A percentile compares a stretch with the other conserved stretches of the same genome.
These are phyloP conservation scores for Xenopus petersii DNA, from an alignment of 2,797 vertebrate species.

Conservation along the genomic window DNA sequence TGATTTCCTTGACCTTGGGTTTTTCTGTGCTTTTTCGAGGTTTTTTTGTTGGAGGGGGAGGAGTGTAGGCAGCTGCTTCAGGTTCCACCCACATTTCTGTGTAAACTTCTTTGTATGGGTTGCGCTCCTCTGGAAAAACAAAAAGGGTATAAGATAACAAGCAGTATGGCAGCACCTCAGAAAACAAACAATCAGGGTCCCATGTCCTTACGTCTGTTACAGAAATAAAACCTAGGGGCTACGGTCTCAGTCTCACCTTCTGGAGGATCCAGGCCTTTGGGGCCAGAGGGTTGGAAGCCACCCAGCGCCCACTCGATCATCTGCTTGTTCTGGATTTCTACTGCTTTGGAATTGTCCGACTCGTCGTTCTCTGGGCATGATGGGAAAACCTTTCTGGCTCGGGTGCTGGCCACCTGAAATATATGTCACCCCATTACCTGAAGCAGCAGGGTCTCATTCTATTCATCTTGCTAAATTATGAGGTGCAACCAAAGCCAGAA, in stretches of 20 bases:
- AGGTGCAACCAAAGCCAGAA: too few relatives aligned
- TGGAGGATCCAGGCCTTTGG: slow-evolving; percentile 89
- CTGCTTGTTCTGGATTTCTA: slow-evolving; percentile 94
- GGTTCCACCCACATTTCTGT: slow-evolving; percentile 94
- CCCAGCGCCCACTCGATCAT: slow-evolving; percentile 97
- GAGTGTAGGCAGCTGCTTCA: slow-evolving; percentile 86
- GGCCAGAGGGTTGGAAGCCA: slow-evolving; percentile 91
- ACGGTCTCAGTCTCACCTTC: slow-evolving; percentile 70
- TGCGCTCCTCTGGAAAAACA: slow-evolving; percentile 80
- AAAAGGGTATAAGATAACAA: too few relatives aligned
- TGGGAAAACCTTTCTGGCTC: slow-evolving; percentile 85
- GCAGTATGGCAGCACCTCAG: too few relatives aligned
- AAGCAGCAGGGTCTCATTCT: too few relatives aligned
- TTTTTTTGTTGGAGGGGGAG: slow-evolving; percentile 87
- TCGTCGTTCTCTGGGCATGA: slow-evolving; percentile 83
- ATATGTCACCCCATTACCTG: background rate
- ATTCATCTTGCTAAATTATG: too few relatives aligned
- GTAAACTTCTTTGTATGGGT: slow-evolving; percentile 95
- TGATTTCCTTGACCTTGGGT: slow-evolving; percentile 90
- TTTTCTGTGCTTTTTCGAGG: slow-evolving; percentile 89
- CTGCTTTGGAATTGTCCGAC: slow-evolving; percentile 87
- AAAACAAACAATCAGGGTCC: too few relatives aligned
- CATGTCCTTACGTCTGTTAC: too few relatives aligned
- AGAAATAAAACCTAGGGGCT: too few relatives aligned
- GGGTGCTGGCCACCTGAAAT: slow-evolving; percentile 81